phyloP scores from a whole-genome alignment of 2,888 invertebrate species.

The Slavum lentiscoides region DNA sequence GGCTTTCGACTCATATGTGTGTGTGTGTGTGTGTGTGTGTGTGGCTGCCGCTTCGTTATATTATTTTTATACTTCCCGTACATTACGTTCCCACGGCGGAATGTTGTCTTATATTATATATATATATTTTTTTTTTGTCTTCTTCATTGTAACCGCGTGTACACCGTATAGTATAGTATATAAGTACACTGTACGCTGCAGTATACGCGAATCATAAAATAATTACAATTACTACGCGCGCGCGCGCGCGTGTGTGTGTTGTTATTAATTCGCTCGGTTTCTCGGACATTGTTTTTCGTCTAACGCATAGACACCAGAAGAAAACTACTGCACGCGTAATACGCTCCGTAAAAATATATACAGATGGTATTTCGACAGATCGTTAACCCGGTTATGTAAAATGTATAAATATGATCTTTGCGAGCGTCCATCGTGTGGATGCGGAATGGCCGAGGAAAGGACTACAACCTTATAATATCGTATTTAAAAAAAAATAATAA shows the following conservation, averaged over 20 bases:
- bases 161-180: not conserved
- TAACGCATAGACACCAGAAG: not conserved
- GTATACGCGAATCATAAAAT: conserved; percentile 38
- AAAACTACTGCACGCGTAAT: no score
- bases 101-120: not conserved
- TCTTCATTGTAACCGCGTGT: conserved; percentile 37
- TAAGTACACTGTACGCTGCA: not conserved
- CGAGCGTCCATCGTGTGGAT: no score
- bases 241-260: conserved; percentile 5
- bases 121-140: conserved; percentile 18
- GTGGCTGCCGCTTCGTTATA: not conserved
- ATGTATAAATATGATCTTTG: not conserved
- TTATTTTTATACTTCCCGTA: conserved; percentile 48
- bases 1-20: conserved; percentile 30
- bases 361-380: not conserved
- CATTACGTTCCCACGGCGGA: conserved; percentile 41
- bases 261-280: conserved; percentile 36
- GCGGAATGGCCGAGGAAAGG: not conserved
- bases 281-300: conserved; percentile 39
- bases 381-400: conserved; percentile 9
- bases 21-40: conserved; percentile 3
- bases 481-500: no score
- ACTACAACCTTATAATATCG: no score
- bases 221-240: conserved; percentile 44
- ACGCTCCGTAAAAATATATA: no score